phyloP scores from a whole-genome alignment of 2,113 vertebrate genomes.

The Bubo scandiacus region DNA sequence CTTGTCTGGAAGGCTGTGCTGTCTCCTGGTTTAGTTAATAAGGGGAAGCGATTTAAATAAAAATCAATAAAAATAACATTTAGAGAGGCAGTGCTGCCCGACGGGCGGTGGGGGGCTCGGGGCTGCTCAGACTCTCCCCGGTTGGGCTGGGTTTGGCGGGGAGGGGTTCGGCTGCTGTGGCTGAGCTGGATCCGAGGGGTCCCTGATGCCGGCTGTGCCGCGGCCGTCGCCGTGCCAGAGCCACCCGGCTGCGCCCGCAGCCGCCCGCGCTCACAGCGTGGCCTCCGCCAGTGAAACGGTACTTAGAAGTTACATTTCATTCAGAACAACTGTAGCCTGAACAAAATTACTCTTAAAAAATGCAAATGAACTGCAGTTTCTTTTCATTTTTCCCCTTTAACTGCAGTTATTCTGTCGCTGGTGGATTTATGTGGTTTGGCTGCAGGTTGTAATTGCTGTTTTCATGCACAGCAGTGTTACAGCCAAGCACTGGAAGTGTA shows the following conservation, averaged over 20 bases:
- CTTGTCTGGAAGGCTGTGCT: neutral
- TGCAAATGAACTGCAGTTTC: conserved; percentile 33
- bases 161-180: rapidly evolving
- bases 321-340: neutral
- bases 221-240: rapidly evolving
- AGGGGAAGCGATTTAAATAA: neutral
- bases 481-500: neutral
- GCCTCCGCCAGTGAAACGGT: neutral
- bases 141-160: neutral
- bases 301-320: neutral
- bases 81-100: neutral
- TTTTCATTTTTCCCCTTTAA: neutral
- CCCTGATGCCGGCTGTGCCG: rapidly evolving
- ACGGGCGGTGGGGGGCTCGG: rapidly evolving
- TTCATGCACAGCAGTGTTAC: neutral
- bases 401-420: neutral
- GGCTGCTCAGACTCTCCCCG: neutral
- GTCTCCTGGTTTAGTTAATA: neutral
- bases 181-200: neutral
- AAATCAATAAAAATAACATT: neutral
- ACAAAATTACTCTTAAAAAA: conserved; percentile 25
- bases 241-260: neutral
- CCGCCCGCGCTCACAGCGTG: neutral
- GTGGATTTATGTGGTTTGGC: conserved; percentile 28
- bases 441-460: conserved; percentile 46